These are phyloP conservation scores for Dissostichus mawsoni DNA, from an alignment of 2,113 vertebrate species.

Conservation along the genomic window DNA sequence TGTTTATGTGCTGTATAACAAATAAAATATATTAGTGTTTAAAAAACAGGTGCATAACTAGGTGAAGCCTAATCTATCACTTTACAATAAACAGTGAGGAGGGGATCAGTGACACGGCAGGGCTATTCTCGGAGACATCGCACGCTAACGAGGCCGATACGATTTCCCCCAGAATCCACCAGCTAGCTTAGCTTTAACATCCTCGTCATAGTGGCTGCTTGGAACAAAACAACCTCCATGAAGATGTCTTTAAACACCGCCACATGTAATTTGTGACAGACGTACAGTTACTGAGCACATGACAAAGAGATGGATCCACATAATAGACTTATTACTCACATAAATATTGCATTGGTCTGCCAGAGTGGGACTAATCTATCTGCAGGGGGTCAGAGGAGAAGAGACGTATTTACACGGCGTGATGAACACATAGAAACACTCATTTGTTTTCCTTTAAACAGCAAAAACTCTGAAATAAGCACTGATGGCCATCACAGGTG, in stretches of 20 bases:
- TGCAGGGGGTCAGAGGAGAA: conserved; percentile 27
- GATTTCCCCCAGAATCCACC: conserved; percentile 13
- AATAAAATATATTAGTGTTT: conserved; percentile 99
- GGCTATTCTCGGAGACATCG: conserved; percentile 41
- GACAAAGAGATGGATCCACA: conserved; percentile 46
- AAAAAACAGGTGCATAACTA: conserved; percentile 88
- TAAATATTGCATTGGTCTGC: conserved; percentile 81
- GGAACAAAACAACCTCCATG: conserved; percentile 32
- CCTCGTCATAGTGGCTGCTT: neutral
- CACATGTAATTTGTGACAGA: conserved; percentile 38
- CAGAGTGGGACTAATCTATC: conserved; percentile 62
- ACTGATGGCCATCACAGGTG: conserved; percentile 72
- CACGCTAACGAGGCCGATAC: neutral
- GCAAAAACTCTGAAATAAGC: conserved; percentile 69
- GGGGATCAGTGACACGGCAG: conserved; percentile 60
- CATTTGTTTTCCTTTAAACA: conserved; percentile 72
- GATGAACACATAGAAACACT: conserved; percentile 64
- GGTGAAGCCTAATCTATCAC: conserved; percentile 82
- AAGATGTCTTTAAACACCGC: conserved; percentile 35
- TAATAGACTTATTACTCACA: conserved; percentile 70
- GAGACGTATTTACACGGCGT: conserved; percentile 70
- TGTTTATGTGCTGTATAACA: conserved; percentile 91
- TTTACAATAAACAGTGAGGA: conserved; percentile 76
- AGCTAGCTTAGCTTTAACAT: conserved; percentile 7
- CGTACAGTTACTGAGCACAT: conserved; percentile 64